Base-by-base conservation (phyloP, 2,888 invertebrate species). In the Drosophila stalkeri region DNA sequence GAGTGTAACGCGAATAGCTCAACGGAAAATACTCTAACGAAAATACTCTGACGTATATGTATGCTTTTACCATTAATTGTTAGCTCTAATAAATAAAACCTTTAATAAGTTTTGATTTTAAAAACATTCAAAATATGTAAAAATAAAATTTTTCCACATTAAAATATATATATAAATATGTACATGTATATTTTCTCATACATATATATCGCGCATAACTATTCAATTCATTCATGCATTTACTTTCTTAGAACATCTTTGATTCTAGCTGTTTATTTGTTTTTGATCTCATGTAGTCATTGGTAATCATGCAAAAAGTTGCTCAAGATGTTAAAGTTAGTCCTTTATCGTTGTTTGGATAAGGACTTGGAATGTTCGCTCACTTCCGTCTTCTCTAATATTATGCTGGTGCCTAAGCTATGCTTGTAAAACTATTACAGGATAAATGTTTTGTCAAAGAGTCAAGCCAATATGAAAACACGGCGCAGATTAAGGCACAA, bases 401-500 rank as follows among this genome's bases (percentile, higher is more conserved):
- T 56, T 20, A 43, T 61, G 37, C 23, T 44, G 16, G 39, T 49
- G 0, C 0, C 27, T 61, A 56, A 69, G 37, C 70, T 16, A 23
- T 14, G 56, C 39, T 55, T 18, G 31, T n/a, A 18, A 52, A 55
- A 44, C 62, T 39, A 61, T 57, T 44, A 11, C 16, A 49, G 39
- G 27, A 60, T 18, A 51, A 79, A 71, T 77, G 54, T 72, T 72
- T 72, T 57, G 62, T 16, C 64, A 60, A 75, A 54, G 68, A 81
- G 84, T 85, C 85, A 86, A 88, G 74, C 77, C 81, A 64, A 63
- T 77, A 72, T 54, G 71, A 78, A 75, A 86, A 83, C 64, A 82
- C 18, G 7, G 62, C 23, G 54, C 12, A n/a, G 59, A 60, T 55
- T 71, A 57, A 44, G 68, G 64, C 65, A 63, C 46, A 59, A 70